Evolutionary conservation across 2,888 invertebrate genomes (phyloP), one percentile per base, ranked within the genome.

Genomic region (Malacosoma neustria): DNA sequence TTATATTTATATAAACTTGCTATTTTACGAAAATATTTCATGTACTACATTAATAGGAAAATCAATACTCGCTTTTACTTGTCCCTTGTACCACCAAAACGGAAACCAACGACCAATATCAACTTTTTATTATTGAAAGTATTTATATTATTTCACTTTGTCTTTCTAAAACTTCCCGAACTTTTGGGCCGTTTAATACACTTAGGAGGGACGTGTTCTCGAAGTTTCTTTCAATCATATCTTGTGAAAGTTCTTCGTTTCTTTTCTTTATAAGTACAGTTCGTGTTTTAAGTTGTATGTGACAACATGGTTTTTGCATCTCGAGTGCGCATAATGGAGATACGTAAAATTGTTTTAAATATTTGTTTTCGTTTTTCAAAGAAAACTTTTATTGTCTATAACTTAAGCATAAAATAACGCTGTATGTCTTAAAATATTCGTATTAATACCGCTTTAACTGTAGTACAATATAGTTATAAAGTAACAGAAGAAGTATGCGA

Each of bases 71-170:
- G 22, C 22, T 22, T 22, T 9, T 32, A 32, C 39, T 38, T 32
- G 4, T 49, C 11, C 15, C 47, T 54, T 49, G 49, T 5, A 40
- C 63, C 70, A 48, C 40, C 13, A 37, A 42, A 38, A 40, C 49
- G 30, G 37, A 32, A 38, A 48, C 32, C 43, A 52, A 51, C 59
- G 53, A 43, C 60, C 70, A 67, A 76, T 72, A 72, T 57, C 59
- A 77, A 77, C 69, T 81, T 82, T 82, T 77, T 82, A 79, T 80
- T 73, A 82, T 81, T 73, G 76, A 73, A 77, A 76, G 77, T 84
- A 82, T 82, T 79, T 81, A 77, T 80, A 76, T 80, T 77, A 80
- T 80, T 74, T 81, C 68, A 75, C 60, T 71, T 69, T 73, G 75
- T 79, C 72, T 69, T 63, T 68, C 73, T 73, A 68, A 66, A 74